Evolutionary conservation across 2,113 vertebrate genomes (phyloP).

Genomic region (Mirounga angustirostris): DNA sequence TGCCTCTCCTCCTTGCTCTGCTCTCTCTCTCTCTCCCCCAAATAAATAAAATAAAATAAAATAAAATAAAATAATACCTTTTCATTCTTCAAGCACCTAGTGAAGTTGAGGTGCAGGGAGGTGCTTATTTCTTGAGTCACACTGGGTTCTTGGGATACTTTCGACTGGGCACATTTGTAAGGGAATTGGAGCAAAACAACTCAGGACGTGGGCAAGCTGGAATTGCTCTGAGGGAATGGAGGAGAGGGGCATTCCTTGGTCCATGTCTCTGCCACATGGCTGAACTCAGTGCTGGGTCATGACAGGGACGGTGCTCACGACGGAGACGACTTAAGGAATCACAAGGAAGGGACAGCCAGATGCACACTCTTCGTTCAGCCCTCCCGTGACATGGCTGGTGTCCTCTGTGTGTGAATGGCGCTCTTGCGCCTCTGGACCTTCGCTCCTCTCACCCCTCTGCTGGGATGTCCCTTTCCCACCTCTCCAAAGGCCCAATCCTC

Average conservation of each 20-base stretch:
- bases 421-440: background rate
- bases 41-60: too few species aligned
- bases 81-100: background rate
- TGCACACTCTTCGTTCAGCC: too few species aligned
- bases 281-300: background rate
- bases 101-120: background rate
- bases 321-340: background rate
- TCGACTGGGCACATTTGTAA: background rate
- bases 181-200: background rate
- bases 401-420: accelerated
- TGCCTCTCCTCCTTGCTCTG: too few species aligned
- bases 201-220: background rate
- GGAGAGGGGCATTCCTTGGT: accelerated
- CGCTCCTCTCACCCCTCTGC: background rate
- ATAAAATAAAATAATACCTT: background rate
- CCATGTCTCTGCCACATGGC: accelerated
- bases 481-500: background rate
- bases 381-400: too few species aligned
- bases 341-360: background rate
- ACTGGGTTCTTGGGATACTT: background rate
- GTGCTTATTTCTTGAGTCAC: background rate
- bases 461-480: background rate
- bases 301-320: background rate
- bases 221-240: background rate
- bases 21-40: too few species aligned